Evolutionary conservation across 1,140 invertebrate species (phyloP).

Genomic region (Euwallacea fornicatus): DNA sequence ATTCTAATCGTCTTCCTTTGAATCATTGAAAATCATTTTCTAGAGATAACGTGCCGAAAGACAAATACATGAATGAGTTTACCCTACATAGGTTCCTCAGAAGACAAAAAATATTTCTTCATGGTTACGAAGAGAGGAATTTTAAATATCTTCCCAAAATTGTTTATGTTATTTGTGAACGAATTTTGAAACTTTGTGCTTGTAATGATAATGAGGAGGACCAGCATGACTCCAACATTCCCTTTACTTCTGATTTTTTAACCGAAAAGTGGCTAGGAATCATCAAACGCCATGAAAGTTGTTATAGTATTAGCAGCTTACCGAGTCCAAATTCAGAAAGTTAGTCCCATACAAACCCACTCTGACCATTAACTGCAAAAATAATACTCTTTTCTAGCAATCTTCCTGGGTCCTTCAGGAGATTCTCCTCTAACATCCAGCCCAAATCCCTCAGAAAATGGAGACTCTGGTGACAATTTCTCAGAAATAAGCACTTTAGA

Average conservation of each 20-base stretch:
- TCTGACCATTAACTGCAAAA: conserved; percentile 18
- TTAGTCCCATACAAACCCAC: conserved; percentile 30
- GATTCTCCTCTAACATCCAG: conserved; percentile 43
- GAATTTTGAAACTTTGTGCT: conserved; percentile 70
- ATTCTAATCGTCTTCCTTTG: background rate
- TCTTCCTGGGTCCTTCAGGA: conserved; percentile 38
- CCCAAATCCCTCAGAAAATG: conserved; percentile 47
- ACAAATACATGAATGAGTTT: conserved; percentile 65
- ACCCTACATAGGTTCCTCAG: conserved; percentile 70
- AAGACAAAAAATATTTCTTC: conserved; percentile 72
- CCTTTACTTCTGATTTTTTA: conserved; percentile 56
- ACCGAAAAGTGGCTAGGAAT: conserved; percentile 42
- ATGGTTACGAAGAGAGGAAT: conserved; percentile 78
- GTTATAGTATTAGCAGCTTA: conserved; percentile 45
- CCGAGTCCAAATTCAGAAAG: conserved; percentile 43
- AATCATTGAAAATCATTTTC: conserved; percentile 26
- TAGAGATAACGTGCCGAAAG: conserved; percentile 53
- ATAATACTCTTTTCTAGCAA: conserved; percentile 30
- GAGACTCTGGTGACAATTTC: conserved; percentile 39
- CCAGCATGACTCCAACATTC: conserved; percentile 51
- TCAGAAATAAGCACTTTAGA: conserved; percentile 47
- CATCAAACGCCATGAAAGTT: conserved; percentile 46
- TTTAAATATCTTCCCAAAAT: conserved; percentile 82
- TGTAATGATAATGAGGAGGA: conserved; percentile 58
- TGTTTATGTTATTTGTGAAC: conserved; percentile 64